Base-by-base conservation (phyloP, 2,888 invertebrate species). In the Itoplectis maculator region DNA sequence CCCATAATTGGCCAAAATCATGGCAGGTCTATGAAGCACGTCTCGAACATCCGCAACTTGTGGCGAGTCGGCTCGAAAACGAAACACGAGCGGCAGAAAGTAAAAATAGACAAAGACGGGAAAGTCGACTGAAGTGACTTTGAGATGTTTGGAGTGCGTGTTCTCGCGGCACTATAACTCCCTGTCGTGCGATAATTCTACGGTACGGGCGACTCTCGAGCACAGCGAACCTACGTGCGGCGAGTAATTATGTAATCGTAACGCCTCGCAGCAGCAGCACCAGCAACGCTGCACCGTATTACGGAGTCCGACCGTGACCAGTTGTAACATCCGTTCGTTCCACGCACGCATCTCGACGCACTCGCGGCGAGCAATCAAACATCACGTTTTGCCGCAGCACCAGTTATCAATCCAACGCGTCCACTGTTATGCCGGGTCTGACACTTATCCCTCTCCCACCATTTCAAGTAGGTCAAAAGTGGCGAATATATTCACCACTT, bases 191-290 rank as follows among this genome's bases (percentile, higher is more conserved):
- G 66, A 66, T 81, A 75, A 75, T 75, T 75, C 37, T 45, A 45
- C 11, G 13, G 40, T 66, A 45, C 29, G 29, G 29, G 29, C 13
- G 47, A 65, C n/a, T 63, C 23, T 45, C 29, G 23, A 51, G 45
- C 40, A 51, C 45, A 51, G 35, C 37, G 1, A 61, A 61, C 35
- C 61, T 61, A 40, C 37, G 9, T 49, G 76, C 40, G 63, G 29
- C 63, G 56, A 40, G 63, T 82, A 82, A 82, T 82, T 78, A 82
- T 78, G 65, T 82, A 82, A 82, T 78, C 73, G 73, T 74, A 82
- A 82, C 74, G 74, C 63, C 81, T 61, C 49, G 73, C 42, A 40
- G 65, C 54, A 5, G 29, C 29, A 29, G 29, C 29, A 47, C n/a
- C 42, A 40, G 65, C 54, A 5, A n/a, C n/a, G 29, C 29, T 3